These are phyloP conservation scores for Lophura nycthemera DNA, from an alignment of 2,113 vertebrate genomes.

Conservation along the genomic window DNA sequence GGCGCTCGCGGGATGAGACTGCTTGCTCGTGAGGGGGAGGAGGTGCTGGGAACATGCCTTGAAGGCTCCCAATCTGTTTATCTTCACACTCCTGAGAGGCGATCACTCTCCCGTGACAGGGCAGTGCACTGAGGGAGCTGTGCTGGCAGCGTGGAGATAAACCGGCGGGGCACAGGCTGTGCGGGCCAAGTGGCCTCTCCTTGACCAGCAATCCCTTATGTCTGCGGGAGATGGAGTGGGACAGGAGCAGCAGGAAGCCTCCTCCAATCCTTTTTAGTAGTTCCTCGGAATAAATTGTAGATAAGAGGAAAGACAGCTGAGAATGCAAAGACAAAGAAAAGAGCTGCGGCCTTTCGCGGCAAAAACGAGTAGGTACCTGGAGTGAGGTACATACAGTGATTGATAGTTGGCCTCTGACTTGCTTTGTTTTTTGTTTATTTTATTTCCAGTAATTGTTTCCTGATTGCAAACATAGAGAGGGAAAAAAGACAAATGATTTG, in stretches of 20 bases:
- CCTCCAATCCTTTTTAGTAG: slow-evolving; percentile 59
- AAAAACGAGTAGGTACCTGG: slow-evolving; percentile 53
- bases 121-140: slow-evolving; percentile 40
- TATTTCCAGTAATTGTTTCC: slow-evolving; percentile 32
- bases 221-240: slow-evolving; percentile 71
- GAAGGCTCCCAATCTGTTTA: slow-evolving; percentile 78
- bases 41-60: slow-evolving; percentile 72
- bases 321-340: slow-evolving; percentile 57
- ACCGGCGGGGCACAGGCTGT: slow-evolving; percentile 28
- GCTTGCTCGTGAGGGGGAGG: slow-evolving; percentile 46
- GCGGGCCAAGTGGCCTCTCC: slow-evolving; percentile 71
- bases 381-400: not conserved
- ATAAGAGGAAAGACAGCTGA: slow-evolving; percentile 65
- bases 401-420: not conserved
- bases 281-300: slow-evolving; percentile 68
- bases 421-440: not conserved
- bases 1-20: not conserved
- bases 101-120: slow-evolving; percentile 75
- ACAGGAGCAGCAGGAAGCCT: slow-evolving; percentile 73
- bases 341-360: slow-evolving; percentile 11
- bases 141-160: slow-evolving; percentile 61
- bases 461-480: not conserved
- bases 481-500: slow-evolving; percentile 37
- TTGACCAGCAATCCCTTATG: slow-evolving; percentile 66
- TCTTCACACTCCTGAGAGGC: slow-evolving; percentile 77